phyloP scores from a whole-genome alignment of 2,113 vertebrate genomes.

The Phalacrocorax carbo region DNA sequence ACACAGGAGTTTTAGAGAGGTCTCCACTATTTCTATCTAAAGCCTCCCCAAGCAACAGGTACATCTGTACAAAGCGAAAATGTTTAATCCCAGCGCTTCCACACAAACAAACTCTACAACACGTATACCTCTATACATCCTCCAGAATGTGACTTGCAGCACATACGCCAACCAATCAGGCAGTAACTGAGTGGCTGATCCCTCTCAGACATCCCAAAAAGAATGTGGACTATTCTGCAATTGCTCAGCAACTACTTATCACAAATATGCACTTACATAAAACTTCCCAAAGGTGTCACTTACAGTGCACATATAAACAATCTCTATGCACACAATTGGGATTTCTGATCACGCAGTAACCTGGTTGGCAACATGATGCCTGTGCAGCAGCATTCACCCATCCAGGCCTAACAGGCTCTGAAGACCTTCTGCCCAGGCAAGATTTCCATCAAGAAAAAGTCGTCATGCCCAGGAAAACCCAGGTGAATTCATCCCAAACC shows the following conservation, averaged over 20 bases:
- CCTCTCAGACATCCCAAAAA: neutral
- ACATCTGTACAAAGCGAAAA: neutral
- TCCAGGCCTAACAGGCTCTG: neutral
- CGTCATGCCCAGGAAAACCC: neutral
- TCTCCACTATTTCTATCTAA: neutral
- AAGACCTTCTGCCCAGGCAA: neutral
- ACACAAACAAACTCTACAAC: neutral
- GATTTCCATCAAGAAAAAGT: neutral
- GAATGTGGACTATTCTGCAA: neutral
- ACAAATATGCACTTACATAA: neutral
- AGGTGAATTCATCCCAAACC: neutral
- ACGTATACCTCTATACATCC: neutral
- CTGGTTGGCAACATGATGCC: neutral
- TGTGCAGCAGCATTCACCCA: neutral
- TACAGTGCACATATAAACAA: neutral
- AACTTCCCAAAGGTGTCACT: neutral
- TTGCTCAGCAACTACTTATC: neutral
- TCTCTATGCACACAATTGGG: neutral
- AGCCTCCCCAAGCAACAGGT: neutral
- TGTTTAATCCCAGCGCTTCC: neutral
- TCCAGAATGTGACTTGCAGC: neutral
- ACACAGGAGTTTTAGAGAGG: neutral
- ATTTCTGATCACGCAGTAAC: neutral
- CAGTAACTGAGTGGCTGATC: neutral
- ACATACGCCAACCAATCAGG: accelerated